Evolutionary conservation across 1,140 invertebrate species (phyloP).

Genomic region (Zaprionus nigranus): DNA sequence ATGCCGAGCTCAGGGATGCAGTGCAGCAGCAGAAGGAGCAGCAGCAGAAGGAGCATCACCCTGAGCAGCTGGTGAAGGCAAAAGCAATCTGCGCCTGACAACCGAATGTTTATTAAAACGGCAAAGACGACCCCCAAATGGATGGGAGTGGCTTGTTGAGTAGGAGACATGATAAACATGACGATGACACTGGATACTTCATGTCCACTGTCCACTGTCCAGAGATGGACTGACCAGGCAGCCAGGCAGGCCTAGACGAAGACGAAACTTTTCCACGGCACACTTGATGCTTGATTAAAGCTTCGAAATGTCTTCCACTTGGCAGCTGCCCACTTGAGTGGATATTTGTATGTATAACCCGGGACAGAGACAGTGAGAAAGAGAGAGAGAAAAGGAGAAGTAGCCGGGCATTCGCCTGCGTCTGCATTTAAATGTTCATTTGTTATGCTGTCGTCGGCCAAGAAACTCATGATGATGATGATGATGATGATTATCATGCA

Average conservation of each 20-base stretch:
- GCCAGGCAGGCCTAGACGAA: conserved; percentile 11
- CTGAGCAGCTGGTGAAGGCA: conserved; percentile 34
- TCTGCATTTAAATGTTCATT: conserved; percentile 81
- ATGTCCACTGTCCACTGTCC: conserved; percentile 33
- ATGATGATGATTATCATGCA: conserved; percentile 38
- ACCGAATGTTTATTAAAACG: conserved; percentile 72
- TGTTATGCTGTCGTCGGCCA: conserved; percentile 76
- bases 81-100: conserved; percentile 76
- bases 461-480: conserved; percentile 46
- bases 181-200: conserved; percentile 34
- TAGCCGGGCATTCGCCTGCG: conserved; percentile 38
- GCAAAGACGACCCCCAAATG: conserved; percentile 45
- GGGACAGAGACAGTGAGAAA: background rate
- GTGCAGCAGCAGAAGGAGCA: conserved; percentile 27
- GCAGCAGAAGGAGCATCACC: conserved; percentile 6
- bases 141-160: conserved; percentile 29
- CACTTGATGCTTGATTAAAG: conserved; percentile 77
- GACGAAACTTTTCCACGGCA: conserved; percentile 47
- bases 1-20: conserved; percentile 44
- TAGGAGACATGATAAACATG: conserved; percentile 54
- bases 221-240: conserved; percentile 46
- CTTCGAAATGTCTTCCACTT: conserved; percentile 42
- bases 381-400: background rate
- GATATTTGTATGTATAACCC: conserved; percentile 17
- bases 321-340: conserved; percentile 43